phyloP scores from a whole-genome alignment of 2,888 invertebrate genomes.

The Ferrisia virgata region DNA sequence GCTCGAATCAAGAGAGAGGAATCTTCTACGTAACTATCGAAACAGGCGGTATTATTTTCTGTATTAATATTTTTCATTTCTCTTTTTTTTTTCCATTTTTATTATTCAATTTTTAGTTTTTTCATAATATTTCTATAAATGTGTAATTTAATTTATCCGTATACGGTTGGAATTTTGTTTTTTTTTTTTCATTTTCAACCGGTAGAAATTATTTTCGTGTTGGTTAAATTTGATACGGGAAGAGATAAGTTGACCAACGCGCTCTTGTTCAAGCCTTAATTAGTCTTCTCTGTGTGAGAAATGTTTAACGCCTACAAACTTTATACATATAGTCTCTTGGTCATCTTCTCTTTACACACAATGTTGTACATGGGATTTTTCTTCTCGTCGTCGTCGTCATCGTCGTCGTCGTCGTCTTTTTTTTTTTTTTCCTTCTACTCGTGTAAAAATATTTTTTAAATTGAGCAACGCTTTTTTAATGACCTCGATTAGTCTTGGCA shows the following conservation, averaged over 20 bases:
- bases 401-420: not conserved
- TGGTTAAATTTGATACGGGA: not conserved
- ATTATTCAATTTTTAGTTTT: not conserved
- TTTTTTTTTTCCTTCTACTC: not conserved
- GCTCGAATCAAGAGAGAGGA: not conserved
- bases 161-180: not conserved
- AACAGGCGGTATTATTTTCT: not conserved
- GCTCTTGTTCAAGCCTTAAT: not conserved
- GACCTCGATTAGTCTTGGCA: slow-evolving; percentile 17
- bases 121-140: not conserved
- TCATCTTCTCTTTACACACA: not conserved
- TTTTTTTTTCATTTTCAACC: not conserved
- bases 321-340: not conserved
- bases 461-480: slow-evolving; percentile 10
- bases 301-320: not conserved
- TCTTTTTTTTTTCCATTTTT: not conserved
- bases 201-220: not conserved
- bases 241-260: not conserved
- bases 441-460: slow-evolving; percentile 17
- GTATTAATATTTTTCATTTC: not conserved
- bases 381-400: not conserved
- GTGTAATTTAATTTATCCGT: not conserved
- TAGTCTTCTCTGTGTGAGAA: not conserved
- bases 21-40: not conserved
- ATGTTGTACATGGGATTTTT: not conserved